Conservation (phyloP, 1,140 invertebrate genomes). For the Saccostrea echinata region DNA sequence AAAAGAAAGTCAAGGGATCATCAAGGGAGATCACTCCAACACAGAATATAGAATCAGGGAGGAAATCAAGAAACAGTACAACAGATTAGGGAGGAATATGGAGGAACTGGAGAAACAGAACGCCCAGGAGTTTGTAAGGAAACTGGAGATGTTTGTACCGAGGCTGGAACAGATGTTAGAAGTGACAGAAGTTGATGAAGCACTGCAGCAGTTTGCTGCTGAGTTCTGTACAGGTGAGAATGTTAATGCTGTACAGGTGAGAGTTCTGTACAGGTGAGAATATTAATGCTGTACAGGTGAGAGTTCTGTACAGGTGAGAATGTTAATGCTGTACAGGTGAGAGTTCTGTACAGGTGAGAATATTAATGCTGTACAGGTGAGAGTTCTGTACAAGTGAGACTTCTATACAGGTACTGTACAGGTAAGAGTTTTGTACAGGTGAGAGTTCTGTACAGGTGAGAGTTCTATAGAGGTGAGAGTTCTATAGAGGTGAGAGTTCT, state of each 20-base stretch:
- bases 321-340: neutral
- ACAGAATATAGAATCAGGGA: slow-evolving; percentile 48
- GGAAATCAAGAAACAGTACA: slow-evolving; percentile 51
- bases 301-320: neutral
- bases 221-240: slow-evolving; percentile 91
- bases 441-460: neutral
- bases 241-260: neutral
- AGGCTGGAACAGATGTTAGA: slow-evolving; percentile 86
- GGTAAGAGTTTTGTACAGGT: neutral
- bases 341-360: neutral
- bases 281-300: neutral
- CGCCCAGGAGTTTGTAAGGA: slow-evolving; percentile 88
- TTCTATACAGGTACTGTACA: neutral
- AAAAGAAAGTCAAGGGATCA: neutral
- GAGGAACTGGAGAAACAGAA: slow-evolving; percentile 88
- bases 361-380: neutral
- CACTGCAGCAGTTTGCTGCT: slow-evolving; percentile 93
- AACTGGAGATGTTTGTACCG: slow-evolving; percentile 87
- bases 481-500: too few species aligned
- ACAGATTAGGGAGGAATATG: slow-evolving; percentile 50
- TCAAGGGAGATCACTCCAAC: neutral
- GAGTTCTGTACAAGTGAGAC: neutral
- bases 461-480: neutral
- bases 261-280: neutral
- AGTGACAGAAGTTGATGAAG: slow-evolving; percentile 92